Evolutionary conservation across 2,113 vertebrate species (phyloP).

Genomic region (Marmota flaviventris): DNA sequence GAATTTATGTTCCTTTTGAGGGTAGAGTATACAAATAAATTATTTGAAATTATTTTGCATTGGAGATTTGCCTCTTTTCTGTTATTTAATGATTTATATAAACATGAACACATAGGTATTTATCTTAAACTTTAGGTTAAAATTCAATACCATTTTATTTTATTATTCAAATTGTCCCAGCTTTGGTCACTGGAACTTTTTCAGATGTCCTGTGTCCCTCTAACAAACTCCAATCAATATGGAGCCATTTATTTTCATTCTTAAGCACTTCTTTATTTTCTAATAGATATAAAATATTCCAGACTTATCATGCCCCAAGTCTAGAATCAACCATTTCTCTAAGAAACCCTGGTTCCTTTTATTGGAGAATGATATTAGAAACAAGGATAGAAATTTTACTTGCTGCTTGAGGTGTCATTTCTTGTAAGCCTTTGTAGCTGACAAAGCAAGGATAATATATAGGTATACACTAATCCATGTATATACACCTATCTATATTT

Average conservation of each 20-base stretch:
- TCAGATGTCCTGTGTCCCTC: not conserved
- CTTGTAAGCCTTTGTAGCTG: not conserved
- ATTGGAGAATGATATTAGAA: conserved; percentile 9
- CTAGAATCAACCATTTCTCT: conserved; percentile 38
- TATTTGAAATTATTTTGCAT: conserved; percentile 16
- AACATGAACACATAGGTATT: not conserved
- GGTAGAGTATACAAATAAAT: not conserved
- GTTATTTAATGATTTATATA: not conserved
- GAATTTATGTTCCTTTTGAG: not conserved
- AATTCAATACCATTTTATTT: not conserved
- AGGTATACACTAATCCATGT: not conserved
- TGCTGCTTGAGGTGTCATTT: not conserved
- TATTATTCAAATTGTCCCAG: not conserved
- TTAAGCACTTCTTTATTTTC: conserved; percentile 8
- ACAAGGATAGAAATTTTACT: not conserved
- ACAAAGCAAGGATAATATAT: conserved; percentile 18
- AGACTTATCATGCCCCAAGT: not conserved
- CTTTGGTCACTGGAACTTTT: not conserved
- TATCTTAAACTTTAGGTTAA: not conserved
- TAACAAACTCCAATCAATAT: not conserved
- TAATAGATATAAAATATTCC: not conserved
- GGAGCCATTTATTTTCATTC: not conserved
- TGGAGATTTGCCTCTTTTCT: not conserved
- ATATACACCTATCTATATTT: not conserved
- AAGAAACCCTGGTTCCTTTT: conserved; percentile 38